A percentile compares a stretch with the other conserved stretches of the same genome.
phyloP scores from a whole-genome alignment of 2,797 vertebrate genomes.

The Eulemur rubriventer region DNA sequence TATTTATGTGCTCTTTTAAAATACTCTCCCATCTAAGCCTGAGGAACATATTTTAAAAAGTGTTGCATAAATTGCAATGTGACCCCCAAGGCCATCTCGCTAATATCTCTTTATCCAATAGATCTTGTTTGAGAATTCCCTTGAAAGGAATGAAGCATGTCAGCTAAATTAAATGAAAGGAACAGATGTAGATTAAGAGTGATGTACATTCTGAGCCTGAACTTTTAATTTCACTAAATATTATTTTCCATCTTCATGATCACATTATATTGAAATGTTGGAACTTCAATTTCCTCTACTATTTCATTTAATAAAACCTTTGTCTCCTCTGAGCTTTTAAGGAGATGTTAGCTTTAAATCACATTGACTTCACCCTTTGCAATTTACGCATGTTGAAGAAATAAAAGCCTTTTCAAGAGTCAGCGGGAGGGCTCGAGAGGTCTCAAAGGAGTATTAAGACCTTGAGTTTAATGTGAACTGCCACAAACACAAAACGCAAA shows the following conservation, averaged over 20 bases:
- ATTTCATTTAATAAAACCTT: constrained; percentile 85
- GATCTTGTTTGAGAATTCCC: constrained; percentile 72
- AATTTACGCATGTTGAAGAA: constrained; percentile 87
- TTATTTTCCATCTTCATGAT: constrained; percentile 83
- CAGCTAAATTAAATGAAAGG: constrained; percentile 81
- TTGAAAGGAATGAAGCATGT: constrained; percentile 72
- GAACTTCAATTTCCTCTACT: constrained; percentile 82
- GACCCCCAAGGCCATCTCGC: constrained; percentile 53
- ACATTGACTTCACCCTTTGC: constrained; percentile 82
- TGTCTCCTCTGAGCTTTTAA: constrained; percentile 84
- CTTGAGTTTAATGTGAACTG: constrained; percentile 84
- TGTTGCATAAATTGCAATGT: constrained; percentile 60
- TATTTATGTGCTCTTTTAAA: constrained; percentile 38
- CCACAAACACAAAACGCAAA: constrained; percentile 82
- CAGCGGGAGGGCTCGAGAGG: constrained; percentile 78
- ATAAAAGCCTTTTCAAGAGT: constrained; percentile 86
- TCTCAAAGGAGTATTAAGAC: constrained; percentile 85
- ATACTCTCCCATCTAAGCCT: constrained; percentile 52
- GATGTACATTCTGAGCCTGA: constrained; percentile 79
- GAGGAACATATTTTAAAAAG: constrained; percentile 67
- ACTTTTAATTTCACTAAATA: constrained; percentile 87
- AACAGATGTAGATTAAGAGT: constrained; percentile 78
- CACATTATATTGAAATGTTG: constrained; percentile 80
- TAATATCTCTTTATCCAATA: constrained; percentile 73
- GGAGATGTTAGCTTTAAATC: constrained; percentile 86